Base-by-base conservation (phyloP, 1,140 invertebrate species). In the Nautilus pompilius region DNA sequence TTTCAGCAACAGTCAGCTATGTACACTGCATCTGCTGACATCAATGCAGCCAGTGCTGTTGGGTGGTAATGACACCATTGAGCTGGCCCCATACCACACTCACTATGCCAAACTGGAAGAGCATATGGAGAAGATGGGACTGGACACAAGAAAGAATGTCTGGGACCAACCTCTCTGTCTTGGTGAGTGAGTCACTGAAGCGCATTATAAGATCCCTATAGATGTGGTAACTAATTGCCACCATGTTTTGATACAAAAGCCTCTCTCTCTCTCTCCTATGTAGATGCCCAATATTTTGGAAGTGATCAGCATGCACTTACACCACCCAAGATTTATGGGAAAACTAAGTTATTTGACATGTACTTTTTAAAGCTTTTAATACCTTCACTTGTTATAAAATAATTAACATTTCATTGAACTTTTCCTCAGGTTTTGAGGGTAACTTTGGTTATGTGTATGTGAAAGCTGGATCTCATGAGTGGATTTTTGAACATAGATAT, bases 91-190 rank as follows among this genome's bases (percentile, higher is more conserved):
- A 4, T 83, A 80, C 66, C 76, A 82, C 65, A 82, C 82, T 13
- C 73, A 63, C 63, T 83, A 83, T 56, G 69, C 76, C 0, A 67
- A 65, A 41, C 63, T 83, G 32, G 78, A 82, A 41, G 77, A 82
- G 24, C 81, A 83, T 45, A 76, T 82, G 74, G 49, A 55, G 8
- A 58, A 63, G 33, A 64, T 67, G 15, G 79, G 80, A 0, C 63
- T 83, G 10, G 66, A 65, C 8, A 36, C 65, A 28, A 51, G 58
- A 17, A 67, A 62, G 24, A 83, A 83, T 61, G 56, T 76, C 2
- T 83, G 82, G 82, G 78, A 83, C 55, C 72, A 76, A 55, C 81
- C 82, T 22, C 61, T 82, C 13, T 80, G 76, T 67, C 64, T 82
- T 36, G 79, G 77, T 80, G 51, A 59, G 65, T 65, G 30, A 5